phyloP scores from a whole-genome alignment of 2,888 invertebrate genomes.

The Saturnia japonica region DNA sequence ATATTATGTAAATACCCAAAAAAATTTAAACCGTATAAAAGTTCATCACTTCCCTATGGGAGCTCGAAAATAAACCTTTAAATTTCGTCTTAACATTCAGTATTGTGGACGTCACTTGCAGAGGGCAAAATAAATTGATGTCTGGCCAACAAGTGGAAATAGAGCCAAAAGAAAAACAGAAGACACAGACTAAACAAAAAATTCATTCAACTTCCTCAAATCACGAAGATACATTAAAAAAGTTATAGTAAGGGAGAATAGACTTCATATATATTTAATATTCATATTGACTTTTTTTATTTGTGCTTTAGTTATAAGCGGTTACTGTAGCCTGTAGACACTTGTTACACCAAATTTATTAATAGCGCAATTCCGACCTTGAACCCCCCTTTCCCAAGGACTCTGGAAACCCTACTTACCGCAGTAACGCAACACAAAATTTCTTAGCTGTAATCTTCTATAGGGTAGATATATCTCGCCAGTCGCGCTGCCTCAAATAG shows the following conservation, averaged over 20 bases:
- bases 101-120: constrained; percentile 21
- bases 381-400: too few relatives aligned
- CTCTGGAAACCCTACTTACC: too few relatives aligned
- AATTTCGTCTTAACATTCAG: constrained; percentile 22
- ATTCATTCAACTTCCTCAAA: not conserved
- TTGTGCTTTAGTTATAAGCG: too few relatives aligned
- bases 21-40: not conserved
- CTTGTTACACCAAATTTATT: too few relatives aligned
- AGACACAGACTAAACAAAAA: not conserved
- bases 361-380: too few relatives aligned
- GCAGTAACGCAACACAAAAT: too few relatives aligned
- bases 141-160: constrained; percentile 50
- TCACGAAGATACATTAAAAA: too few relatives aligned
- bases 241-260: not conserved
- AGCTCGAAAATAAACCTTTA: constrained; percentile 11
- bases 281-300: too few relatives aligned
- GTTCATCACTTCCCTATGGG: not conserved
- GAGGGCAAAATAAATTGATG: constrained; percentile 39
- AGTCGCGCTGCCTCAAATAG: too few relatives aligned
- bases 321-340: too few relatives aligned
- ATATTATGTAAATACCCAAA: not conserved
- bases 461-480: too few relatives aligned
- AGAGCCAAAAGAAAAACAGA: constrained; percentile 11
- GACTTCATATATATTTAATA: not conserved
- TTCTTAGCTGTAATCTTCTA: too few relatives aligned